These are phyloP conservation scores for Nylanderia fulva DNA, from an alignment of 1,140 invertebrate genomes.

Conservation along the genomic window DNA sequence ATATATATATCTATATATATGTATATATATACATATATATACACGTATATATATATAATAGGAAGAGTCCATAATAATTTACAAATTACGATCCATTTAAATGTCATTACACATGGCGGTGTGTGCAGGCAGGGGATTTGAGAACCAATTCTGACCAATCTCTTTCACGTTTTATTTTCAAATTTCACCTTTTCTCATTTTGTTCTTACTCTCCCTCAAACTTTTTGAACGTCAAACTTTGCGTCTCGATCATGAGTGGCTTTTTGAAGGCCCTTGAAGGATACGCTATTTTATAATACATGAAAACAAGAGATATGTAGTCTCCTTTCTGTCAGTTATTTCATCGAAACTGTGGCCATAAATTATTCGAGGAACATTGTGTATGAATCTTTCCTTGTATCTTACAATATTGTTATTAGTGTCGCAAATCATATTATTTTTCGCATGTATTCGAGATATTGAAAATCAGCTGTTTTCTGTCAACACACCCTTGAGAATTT, in stretches of 20 bases:
- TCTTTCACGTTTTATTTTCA: conserved; percentile 58
- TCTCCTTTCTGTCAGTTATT: conserved; percentile 67
- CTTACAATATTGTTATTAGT: conserved; percentile 68
- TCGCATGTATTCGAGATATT: conserved; percentile 14
- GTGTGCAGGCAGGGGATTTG: conserved; percentile 75
- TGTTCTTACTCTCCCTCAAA: conserved; percentile 43
- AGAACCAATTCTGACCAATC: conserved; percentile 69
- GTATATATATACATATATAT: too few relatives aligned
- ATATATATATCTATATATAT: too few relatives aligned
- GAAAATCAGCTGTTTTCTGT: background rate
- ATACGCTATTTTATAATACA: conserved; percentile 71
- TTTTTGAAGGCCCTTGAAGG: conserved; percentile 64
- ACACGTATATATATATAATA: conserved; percentile 80
- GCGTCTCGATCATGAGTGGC: conserved; percentile 36
- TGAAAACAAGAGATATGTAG: conserved; percentile 79
- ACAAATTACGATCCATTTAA: conserved; percentile 82
- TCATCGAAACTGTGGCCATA: conserved; percentile 63
- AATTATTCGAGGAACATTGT: conserved; percentile 43
- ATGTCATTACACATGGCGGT: conserved; percentile 73
- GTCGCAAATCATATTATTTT: conserved; percentile 64
- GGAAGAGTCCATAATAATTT: conserved; percentile 82
- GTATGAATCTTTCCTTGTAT: conserved; percentile 52
- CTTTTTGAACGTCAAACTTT: conserved; percentile 60
- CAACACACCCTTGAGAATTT: background rate
- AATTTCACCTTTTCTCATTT: conserved; percentile 27